Evolutionary conservation across 2,113 vertebrate genomes (phyloP).

Genomic region (Choloepus hoffmanni): DNA sequence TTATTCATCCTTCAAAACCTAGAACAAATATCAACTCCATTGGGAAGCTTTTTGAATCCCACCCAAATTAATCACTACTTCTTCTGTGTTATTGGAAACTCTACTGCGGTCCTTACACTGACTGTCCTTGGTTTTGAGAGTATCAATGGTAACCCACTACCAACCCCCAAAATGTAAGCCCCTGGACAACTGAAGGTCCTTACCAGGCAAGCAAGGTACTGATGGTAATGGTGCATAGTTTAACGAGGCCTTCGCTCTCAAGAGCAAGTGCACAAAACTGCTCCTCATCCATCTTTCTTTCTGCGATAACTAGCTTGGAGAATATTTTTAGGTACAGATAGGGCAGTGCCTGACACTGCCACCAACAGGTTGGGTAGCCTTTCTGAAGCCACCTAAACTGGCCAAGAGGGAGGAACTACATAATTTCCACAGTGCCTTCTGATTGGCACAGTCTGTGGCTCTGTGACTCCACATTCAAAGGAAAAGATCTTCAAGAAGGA

Average conservation of each 20-base stretch:
- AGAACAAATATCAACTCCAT: not conserved
- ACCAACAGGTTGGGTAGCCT: not conserved
- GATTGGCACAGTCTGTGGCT: not conserved
- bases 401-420: not conserved
- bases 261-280: not conserved
- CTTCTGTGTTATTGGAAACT: not conserved
- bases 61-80: not conserved
- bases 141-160: not conserved
- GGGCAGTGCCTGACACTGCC: not conserved
- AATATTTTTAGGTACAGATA: not conserved
- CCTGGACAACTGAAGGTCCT: not conserved
- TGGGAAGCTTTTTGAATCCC: not conserved
- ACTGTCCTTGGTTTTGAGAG: not conserved
- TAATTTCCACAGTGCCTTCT: not conserved
- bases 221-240: not conserved
- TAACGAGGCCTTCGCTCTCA: not conserved
- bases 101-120: no score
- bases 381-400: not conserved
- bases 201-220: not conserved
- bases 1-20: not conserved
- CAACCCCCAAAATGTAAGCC: not conserved
- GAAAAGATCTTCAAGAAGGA: not conserved
- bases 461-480: not conserved
- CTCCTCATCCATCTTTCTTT: not conserved
- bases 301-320: not conserved